phyloP scores from a whole-genome alignment of 1,140 invertebrate genomes.

The Propsilocerus akamusi region DNA sequence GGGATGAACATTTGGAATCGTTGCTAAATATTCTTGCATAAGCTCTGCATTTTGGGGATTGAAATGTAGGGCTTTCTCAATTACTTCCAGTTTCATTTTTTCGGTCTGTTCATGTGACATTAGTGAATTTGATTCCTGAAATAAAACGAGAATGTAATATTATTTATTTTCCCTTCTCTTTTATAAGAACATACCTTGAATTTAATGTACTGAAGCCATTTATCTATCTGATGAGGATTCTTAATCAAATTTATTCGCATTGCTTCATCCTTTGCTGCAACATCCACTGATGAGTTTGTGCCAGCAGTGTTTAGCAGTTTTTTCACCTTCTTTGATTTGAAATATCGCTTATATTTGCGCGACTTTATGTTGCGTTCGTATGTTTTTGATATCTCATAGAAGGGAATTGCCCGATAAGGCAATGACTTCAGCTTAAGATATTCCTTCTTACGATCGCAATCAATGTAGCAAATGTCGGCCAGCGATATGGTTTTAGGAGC shows the following conservation, averaged over 20 bases:
- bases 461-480: neutral
- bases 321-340: neutral
- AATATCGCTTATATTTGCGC: neutral
- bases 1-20: neutral
- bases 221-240: neutral
- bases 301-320: neutral
- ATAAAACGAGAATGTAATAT: neutral
- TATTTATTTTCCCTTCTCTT: no score
- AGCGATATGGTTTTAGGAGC: no score
- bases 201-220: neutral
- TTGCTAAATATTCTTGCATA: neutral
- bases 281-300: neutral
- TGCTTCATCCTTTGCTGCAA: slow-evolving; percentile 5
- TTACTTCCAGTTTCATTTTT: neutral
- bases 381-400: neutral
- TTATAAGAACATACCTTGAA: neutral
- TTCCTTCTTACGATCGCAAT: neutral
- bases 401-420: neutral
- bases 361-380: neutral
- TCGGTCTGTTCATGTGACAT: neutral
- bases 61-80: neutral
- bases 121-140: neutral
- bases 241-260: slow-evolving; percentile 1
- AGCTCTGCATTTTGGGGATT: neutral
- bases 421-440: neutral